Evolutionary conservation across 2,888 invertebrate genomes (phyloP).

Genomic region (Automeris io): DNA sequence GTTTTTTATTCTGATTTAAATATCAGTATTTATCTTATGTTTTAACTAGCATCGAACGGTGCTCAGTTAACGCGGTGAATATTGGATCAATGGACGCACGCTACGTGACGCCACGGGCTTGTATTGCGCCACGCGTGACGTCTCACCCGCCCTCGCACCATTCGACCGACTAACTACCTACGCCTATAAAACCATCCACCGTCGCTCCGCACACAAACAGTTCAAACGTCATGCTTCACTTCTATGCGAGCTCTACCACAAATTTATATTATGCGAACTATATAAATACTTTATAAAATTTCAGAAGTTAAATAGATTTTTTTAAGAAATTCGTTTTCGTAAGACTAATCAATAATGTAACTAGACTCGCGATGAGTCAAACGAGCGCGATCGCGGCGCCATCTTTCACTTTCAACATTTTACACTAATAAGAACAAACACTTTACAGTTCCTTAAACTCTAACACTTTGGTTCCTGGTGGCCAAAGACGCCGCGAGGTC

Average conservation of each 20-base stretch:
- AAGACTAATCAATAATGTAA: conserved; percentile 48
- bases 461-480: conserved; percentile 1
- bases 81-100: conserved; percentile 9
- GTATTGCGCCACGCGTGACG: conserved; percentile 14
- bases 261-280: conserved; percentile 47
- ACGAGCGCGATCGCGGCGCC: conserved; percentile 9
- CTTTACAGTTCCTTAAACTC: conserved; percentile 13
- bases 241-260: conserved; percentile 51
- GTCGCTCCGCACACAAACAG: conserved; percentile 30
- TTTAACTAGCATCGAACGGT: conserved; percentile 59
- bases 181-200: conserved; percentile 35
- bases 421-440: conserved; percentile 9
- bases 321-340: conserved; percentile 64
- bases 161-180: conserved; percentile 42
- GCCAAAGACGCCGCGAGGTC: conserved; percentile 14
- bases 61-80: conserved; percentile 25
- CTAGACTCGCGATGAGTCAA: conserved; percentile 24
- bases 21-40: conserved; percentile 72
- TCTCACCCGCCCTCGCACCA: conserved; percentile 24
- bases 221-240: conserved; percentile 34
- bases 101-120: conserved; percentile 11
- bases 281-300: conserved; percentile 64
- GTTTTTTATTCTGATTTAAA: conserved; percentile 67
- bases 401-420: conserved; percentile 1
- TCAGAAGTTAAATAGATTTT: conserved; percentile 55